phyloP scores from a whole-genome alignment of 2,113 vertebrate species.

The Sphaerodactylus townsendi region DNA sequence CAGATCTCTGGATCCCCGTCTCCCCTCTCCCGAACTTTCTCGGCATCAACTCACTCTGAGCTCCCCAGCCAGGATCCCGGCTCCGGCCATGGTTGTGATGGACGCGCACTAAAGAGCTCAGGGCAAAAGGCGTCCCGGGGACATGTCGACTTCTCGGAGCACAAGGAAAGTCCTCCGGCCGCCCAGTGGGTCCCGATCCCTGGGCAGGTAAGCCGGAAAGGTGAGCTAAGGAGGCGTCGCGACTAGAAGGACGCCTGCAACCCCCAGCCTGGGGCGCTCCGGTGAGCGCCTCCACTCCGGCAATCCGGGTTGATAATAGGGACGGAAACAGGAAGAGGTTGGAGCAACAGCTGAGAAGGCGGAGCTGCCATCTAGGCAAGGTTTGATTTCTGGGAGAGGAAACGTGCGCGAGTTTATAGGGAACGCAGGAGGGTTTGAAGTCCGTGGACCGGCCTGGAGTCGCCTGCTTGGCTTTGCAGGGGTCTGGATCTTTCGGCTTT shows the following conservation, averaged over 20 bases:
- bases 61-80: background rate
- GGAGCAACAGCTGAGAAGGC: background rate
- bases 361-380: background rate
- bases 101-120: background rate
- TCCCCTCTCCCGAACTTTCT: background rate
- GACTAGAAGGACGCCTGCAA: too few species aligned
- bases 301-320: background rate
- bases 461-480: too few species aligned
- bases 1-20: background rate
- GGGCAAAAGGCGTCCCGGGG: background rate
- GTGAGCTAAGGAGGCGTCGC: background rate
- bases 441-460: background rate
- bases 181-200: background rate
- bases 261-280: too few species aligned
- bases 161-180: background rate
- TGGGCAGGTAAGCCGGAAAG: background rate
- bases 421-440: rapidly evolving
- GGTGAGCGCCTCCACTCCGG: background rate
- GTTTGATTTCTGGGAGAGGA: background rate
- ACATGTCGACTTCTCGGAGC: background rate
- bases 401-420: background rate
- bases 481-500: too few species aligned
- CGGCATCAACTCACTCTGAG: background rate
- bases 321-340: background rate
- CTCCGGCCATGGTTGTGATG: background rate